Evolutionary conservation across 1,140 invertebrate genomes (phyloP).

Genomic region (Plectrocnemia conspersa): DNA sequence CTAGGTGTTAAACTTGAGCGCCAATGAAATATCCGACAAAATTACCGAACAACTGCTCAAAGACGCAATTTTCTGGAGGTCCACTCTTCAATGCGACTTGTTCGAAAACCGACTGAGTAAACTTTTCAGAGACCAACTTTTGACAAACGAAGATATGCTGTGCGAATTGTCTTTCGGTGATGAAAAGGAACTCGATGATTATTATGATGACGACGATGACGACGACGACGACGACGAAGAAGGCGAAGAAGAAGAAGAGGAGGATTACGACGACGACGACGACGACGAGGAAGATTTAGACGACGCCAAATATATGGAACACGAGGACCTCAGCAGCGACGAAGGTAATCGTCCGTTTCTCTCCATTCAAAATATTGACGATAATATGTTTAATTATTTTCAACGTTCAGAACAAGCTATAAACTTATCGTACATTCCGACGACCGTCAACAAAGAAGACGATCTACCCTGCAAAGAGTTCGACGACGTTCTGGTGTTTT

Average conservation of each 20-base stretch:
- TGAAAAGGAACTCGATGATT: conserved; percentile 10
- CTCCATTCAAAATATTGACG: too few species aligned
- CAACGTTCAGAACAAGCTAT: too few species aligned
- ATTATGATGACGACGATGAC: conserved; percentile 7
- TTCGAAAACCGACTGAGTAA: conserved; percentile 9
- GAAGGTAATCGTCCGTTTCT: too few species aligned
- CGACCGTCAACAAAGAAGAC: neutral
- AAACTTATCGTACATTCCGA: neutral
- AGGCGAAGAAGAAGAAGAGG: conserved; percentile 5
- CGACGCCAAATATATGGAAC: too few species aligned
- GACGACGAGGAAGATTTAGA: conserved; percentile 5
- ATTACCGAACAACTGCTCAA: neutral
- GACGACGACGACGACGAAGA: neutral
- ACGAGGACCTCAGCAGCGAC: too few species aligned
- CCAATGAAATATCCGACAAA: conserved; percentile 13
- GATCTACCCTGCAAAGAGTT: neutral
- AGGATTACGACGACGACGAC: neutral
- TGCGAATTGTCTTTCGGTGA: conserved; percentile 14
- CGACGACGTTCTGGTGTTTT: neutral
- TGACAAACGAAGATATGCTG: neutral
- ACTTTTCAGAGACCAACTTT: neutral
- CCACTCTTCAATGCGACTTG: neutral
- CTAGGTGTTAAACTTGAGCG: conserved; percentile 8
- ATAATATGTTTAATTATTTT: too few species aligned
- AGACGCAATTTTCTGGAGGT: conserved; percentile 9